Evolutionary conservation across 2,888 invertebrate genomes (phyloP).

Genomic region (Tenthredo scrophulariae): DNA sequence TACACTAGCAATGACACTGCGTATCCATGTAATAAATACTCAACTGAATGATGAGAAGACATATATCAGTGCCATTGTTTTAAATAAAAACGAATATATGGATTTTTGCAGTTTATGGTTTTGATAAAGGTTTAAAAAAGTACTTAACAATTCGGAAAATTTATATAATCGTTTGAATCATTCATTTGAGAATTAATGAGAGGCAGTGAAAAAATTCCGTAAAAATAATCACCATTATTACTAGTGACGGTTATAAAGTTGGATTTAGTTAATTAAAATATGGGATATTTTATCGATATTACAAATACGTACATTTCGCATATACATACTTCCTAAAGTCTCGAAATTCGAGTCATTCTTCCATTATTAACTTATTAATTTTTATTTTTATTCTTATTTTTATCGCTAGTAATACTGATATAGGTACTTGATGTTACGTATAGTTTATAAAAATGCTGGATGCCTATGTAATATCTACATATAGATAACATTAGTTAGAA

Average conservation of each 20-base stretch:
- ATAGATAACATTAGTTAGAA: neutral
- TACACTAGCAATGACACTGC: slow-evolving; percentile 22
- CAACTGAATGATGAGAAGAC: neutral
- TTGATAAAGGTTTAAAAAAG: neutral
- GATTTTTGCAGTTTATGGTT: neutral
- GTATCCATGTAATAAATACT: slow-evolving; percentile 25
- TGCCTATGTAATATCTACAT: neutral
- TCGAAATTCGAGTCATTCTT: slow-evolving; percentile 48
- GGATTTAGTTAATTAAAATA: neutral
- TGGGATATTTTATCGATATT: slow-evolving; percentile 41
- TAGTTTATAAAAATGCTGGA: slow-evolving; percentile 60
- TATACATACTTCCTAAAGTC: neutral
- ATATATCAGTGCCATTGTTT: neutral
- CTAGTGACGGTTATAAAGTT: slow-evolving; percentile 35
- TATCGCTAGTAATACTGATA: slow-evolving; percentile 67
- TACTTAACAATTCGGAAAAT: neutral
- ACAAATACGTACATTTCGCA: slow-evolving; percentile 54
- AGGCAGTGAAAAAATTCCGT: slow-evolving; percentile 26
- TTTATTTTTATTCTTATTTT: slow-evolving; percentile 5
- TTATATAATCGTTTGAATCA: neutral
- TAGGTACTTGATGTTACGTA: slow-evolving; percentile 65
- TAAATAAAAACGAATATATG: neutral
- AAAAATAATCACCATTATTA: slow-evolving; percentile 4
- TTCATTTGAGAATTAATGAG: neutral
- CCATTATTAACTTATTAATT: slow-evolving; percentile 37